These are phyloP conservation scores for Orientallactaga bullata DNA, from an alignment of 2,113 vertebrate species.

Conservation along the genomic window DNA sequence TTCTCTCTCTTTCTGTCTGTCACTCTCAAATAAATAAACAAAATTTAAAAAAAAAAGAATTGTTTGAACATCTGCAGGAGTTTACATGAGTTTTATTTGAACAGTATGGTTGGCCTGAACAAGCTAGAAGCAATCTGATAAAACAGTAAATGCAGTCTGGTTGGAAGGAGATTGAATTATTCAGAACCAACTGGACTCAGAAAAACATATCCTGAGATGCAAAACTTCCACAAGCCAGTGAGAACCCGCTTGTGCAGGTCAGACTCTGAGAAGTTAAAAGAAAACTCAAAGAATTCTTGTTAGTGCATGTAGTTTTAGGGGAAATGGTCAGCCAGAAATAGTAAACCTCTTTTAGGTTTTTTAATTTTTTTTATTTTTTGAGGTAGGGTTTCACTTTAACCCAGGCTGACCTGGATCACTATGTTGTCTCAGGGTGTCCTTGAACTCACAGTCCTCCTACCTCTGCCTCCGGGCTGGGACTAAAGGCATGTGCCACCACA, in stretches of 20 bases:
- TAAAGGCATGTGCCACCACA: too few species aligned
- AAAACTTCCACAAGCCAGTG: background rate
- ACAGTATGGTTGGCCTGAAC: background rate
- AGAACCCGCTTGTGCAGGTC: background rate
- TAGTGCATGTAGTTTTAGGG: background rate
- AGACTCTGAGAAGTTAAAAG: conserved; percentile 12
- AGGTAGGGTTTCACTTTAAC: too few species aligned
- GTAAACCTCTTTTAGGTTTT: background rate
- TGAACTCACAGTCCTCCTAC: too few species aligned
- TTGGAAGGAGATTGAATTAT: background rate
- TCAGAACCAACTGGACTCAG: background rate
- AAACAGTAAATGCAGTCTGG: background rate
- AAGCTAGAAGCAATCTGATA: background rate
- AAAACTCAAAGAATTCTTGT: conserved; percentile 14
- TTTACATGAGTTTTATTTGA: too few species aligned
- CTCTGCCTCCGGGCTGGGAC: too few species aligned
- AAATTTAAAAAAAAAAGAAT: too few species aligned
- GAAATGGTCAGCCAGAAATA: conserved; percentile 3
- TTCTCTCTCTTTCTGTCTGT: too few species aligned
- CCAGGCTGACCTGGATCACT: too few species aligned
- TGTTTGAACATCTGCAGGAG: background rate
- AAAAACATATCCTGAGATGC: conserved; percentile 13
- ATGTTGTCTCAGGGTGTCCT: too few species aligned
- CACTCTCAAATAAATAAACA: too few species aligned
- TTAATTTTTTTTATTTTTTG: too few species aligned